phyloP scores from a whole-genome alignment of 2,888 invertebrate species.

The Brachypterus glaber region DNA sequence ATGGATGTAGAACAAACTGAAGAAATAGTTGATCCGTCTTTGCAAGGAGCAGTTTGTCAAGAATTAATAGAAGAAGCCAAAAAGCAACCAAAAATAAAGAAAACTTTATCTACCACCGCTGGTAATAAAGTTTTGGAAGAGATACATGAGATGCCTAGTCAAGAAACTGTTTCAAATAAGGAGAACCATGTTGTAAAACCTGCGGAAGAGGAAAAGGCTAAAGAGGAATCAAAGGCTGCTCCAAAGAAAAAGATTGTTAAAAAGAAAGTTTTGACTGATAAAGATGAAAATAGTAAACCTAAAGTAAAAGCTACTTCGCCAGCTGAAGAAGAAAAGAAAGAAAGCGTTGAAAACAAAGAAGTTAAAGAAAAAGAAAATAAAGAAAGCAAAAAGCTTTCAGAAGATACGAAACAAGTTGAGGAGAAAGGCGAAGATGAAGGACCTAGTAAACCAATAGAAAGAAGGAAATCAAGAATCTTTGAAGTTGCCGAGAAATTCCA shows the following conservation, averaged over 20 bases:
- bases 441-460: constrained; percentile 44
- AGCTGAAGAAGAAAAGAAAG: constrained; percentile 14
- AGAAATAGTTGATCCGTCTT: constrained; percentile 28
- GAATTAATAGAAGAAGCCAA: constrained; percentile 41
- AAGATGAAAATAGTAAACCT: constrained; percentile 31
- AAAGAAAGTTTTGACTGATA: constrained; percentile 37
- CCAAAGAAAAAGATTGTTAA: constrained; percentile 33
- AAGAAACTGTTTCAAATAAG: constrained; percentile 29
- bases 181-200: constrained; percentile 21
- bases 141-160: constrained; percentile 38
- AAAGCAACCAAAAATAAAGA: constrained; percentile 36
- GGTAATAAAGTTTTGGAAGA: constrained; percentile 31
- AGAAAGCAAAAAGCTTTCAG: too few species aligned
- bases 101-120: constrained; percentile 27
- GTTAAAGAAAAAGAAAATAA: too few species aligned
- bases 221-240: constrained; percentile 27
- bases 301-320: constrained; percentile 13
- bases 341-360: constrained; percentile 13
- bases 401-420: too few species aligned
- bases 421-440: constrained; percentile 24
- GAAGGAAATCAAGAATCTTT: constrained; percentile 57
- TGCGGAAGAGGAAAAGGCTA: constrained; percentile 23
- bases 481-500: constrained; percentile 63
- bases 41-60: constrained; percentile 39
- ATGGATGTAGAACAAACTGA: constrained; percentile 33